phyloP scores from a whole-genome alignment of 1,140 invertebrate species.

The Nasonia longicornis region DNA sequence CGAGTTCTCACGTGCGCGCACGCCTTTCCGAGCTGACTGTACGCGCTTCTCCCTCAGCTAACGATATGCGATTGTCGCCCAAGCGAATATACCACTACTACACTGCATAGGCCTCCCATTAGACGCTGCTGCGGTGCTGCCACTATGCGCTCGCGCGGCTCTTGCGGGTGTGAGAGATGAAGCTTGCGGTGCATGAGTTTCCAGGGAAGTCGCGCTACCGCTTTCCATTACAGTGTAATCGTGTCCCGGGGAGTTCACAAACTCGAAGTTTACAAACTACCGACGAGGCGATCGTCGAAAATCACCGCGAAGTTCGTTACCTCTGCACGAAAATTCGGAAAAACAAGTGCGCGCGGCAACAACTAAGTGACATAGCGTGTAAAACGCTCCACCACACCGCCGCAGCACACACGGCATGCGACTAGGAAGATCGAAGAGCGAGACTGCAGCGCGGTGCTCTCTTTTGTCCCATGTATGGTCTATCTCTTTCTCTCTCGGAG shows the following conservation, averaged over 20 bases:
- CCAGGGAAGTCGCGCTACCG: not conserved
- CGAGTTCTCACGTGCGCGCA: conserved; percentile 41
- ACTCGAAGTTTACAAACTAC: not conserved
- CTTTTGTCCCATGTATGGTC: conserved; percentile 59
- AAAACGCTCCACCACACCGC: not conserved
- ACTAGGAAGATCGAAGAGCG: not conserved
- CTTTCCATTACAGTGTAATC: not conserved
- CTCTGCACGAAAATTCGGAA: not conserved
- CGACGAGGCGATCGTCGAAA: not conserved
- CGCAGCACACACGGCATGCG: too few species aligned
- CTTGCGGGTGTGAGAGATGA: too few species aligned
- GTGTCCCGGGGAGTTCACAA: not conserved
- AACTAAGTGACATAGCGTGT: conserved; percentile 13
- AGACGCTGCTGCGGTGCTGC: not conserved
- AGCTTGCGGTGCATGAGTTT: not conserved
- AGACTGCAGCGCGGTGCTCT: not conserved
- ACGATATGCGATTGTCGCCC: conserved; percentile 37
- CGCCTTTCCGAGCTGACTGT: conserved; percentile 14
- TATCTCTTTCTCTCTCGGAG: conserved; percentile 53
- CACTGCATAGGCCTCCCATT: not conserved
- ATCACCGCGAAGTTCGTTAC: not conserved
- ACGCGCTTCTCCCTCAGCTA: conserved; percentile 23
- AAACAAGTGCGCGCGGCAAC: not conserved
- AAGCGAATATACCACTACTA: not conserved
- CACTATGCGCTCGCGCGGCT: too few species aligned